phyloP scores from a whole-genome alignment of 2,113 vertebrate species.

The Pachyramphus minor region DNA sequence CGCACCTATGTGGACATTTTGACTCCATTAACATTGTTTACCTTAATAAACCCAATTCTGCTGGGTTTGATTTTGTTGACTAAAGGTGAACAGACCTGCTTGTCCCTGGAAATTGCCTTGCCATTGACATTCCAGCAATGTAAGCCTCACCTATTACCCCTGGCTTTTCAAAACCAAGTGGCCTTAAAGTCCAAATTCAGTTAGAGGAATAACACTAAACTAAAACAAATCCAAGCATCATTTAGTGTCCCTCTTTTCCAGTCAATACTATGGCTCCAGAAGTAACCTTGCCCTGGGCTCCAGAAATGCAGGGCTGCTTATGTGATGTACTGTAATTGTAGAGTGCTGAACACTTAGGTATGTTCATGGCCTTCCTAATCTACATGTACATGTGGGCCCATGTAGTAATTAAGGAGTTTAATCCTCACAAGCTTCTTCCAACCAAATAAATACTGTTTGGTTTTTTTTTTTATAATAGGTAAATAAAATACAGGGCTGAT shows the following conservation, averaged over 20 bases:
- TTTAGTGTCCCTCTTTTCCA: background rate
- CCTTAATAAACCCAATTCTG: background rate
- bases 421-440: background rate
- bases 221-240: background rate
- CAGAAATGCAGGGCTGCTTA: background rate
- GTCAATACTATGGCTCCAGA: background rate
- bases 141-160: background rate
- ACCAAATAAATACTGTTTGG: background rate
- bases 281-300: background rate
- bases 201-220: background rate
- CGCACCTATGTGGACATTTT: background rate
- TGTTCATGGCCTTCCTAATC: background rate
- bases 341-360: background rate
- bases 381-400: background rate
- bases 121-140: fast-evolving
- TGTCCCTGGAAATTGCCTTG: background rate
- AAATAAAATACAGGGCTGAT: background rate
- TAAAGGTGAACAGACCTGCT: background rate
- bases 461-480: background rate
- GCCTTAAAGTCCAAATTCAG: background rate
- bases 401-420: background rate
- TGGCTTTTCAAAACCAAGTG: background rate
- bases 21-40: background rate
- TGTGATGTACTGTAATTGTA: fast-evolving
- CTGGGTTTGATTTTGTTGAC: background rate